Evolutionary conservation across 2,113 vertebrate species (phyloP).

Genomic region (Sorex araneus): DNA sequence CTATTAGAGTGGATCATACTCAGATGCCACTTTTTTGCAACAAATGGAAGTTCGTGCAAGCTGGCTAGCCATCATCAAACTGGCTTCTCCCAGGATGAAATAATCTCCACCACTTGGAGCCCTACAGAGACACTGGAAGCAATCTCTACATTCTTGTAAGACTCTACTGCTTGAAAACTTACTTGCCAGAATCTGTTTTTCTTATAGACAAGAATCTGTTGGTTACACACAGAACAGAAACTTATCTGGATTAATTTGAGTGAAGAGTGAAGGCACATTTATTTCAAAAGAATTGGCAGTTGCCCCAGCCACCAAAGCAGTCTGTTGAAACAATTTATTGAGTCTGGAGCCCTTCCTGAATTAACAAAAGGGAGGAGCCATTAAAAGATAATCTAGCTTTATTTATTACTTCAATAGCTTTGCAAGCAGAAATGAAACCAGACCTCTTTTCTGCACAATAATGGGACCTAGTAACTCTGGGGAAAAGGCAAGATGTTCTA

Average conservation of each 20-base stretch:
- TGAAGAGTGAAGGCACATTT: constrained; percentile 46
- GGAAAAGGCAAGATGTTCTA: constrained; percentile 72
- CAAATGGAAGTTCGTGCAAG: background rate
- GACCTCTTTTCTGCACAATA: constrained; percentile 76
- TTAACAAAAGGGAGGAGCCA: constrained; percentile 72
- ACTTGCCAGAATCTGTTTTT: background rate
- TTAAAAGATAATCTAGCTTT: constrained; percentile 77
- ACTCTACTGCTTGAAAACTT: constrained; percentile 38
- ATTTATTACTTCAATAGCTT: constrained; percentile 81
- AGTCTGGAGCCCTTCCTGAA: constrained; percentile 81
- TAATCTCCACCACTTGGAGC: background rate
- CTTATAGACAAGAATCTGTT: constrained; percentile 9
- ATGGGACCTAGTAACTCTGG: constrained; percentile 64
- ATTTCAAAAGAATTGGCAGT: constrained; percentile 12
- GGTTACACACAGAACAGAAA: constrained; percentile 49
- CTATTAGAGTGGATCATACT: background rate
- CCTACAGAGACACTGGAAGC: background rate
- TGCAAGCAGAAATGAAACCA: constrained; percentile 79
- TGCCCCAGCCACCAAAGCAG: constrained; percentile 14
- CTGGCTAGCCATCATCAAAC: background rate
- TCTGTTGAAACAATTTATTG: constrained; percentile 63
- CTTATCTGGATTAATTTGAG: background rate
- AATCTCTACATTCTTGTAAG: background rate
- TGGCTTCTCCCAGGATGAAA: background rate
- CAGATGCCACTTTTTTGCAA: background rate